Evolutionary conservation across 1,140 invertebrate genomes (phyloP), one percentile per base, ranked within the genome.

Genomic region (Planococcus citri): DNA sequence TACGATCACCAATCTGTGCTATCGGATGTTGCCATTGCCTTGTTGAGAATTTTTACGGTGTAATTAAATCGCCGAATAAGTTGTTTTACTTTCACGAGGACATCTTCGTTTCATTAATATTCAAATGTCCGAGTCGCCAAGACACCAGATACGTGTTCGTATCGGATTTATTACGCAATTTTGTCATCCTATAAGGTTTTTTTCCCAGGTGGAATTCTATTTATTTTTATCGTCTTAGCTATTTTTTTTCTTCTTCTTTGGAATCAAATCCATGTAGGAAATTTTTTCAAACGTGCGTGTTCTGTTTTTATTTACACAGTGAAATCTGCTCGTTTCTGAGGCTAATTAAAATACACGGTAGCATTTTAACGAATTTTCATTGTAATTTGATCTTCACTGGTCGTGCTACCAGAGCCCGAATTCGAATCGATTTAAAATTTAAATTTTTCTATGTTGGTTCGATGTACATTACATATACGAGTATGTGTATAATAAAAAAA

Each of bases 31-130:
- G n/a, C n/a, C n/a, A n/a, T n/a, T 37, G 33, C 33, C 33, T 6
- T 37, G 33, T 14, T 6, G 14, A 37, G 33, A 37, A 37, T 37
- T 37, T 51, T 51, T n/a, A 17, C 41, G 41, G n/a, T 51, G 41
- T 51, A 51, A 51, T 51, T 51, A 51, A 51, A 51, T 51, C 41
- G n/a, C 41, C 41, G 41, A 51, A 51, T 51, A 51, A 9, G 41
- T 51, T 51, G 41, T 51, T 51, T 51, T 51, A 51, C 41, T 51
- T 51, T 51, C 41, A 51, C 41, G 41, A 51, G 12, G 41, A 51
- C 41, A 20, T 51, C 12, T 51, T 51, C 41, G 41, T 17, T 37
- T 51, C 41, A 51, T 51, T 51, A 51, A 51, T 51, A 51, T 51
- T 51, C 41, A 51, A 51, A 51, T 9, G 41, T 51, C 41, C 41